Evolutionary conservation across 2,888 invertebrate genomes (phyloP).

Genomic region (Lysandra coridon): DNA sequence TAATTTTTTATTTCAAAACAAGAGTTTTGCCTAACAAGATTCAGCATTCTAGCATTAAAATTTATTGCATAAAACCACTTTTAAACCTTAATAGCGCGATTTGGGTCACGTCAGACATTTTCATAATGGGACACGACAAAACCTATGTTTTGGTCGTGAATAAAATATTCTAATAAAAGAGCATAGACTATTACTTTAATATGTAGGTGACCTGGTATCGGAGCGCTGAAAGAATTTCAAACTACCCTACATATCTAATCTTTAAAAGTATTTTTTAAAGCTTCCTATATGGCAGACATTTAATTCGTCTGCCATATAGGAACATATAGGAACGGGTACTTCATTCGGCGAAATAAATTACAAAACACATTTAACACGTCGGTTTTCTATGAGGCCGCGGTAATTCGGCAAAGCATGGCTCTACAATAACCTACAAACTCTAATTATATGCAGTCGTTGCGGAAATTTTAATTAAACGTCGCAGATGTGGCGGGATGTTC

Average conservation of each 20-base stretch:
- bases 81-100: neutral
- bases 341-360: too few species aligned
- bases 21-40: neutral
- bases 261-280: slow-evolving; percentile 13
- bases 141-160: neutral
- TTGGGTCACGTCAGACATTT: slow-evolving; percentile 13
- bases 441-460: neutral
- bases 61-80: neutral
- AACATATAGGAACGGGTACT: too few species aligned
- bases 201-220: slow-evolving; percentile 24
- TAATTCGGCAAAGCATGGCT: too few species aligned
- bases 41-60: neutral
- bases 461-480: neutral
- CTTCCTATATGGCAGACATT: neutral
- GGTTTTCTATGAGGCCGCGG: too few species aligned
- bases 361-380: too few species aligned
- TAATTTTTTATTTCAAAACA: too few species aligned
- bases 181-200: neutral
- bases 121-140: slow-evolving; percentile 1
- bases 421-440: neutral
- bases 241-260: slow-evolving; percentile 23
- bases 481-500: neutral
- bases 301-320: too few species aligned
- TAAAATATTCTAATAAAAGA: slow-evolving; percentile 8
- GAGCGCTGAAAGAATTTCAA: slow-evolving; percentile 5